phyloP scores from a whole-genome alignment of 2,888 invertebrate species.

The Craniophora ligustri region DNA sequence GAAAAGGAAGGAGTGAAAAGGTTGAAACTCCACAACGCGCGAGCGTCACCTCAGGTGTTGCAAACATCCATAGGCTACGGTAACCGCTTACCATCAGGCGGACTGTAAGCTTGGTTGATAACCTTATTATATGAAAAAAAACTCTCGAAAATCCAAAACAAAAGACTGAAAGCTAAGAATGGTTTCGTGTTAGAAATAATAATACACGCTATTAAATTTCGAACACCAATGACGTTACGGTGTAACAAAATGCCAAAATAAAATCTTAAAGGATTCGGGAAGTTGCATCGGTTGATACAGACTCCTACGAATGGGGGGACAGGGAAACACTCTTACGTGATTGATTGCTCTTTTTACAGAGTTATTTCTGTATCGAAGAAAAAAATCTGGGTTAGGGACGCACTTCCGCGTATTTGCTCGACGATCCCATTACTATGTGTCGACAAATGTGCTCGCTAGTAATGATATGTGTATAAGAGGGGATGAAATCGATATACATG shows the following conservation, averaged over 20 bases:
- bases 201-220: background rate
- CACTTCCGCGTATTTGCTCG: constrained; percentile 44
- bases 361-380: constrained; percentile 44
- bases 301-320: constrained; percentile 58
- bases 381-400: constrained; percentile 48
- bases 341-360: constrained; percentile 55
- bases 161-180: no score
- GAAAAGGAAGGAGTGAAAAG: no score
- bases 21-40: no score
- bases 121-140: no score
- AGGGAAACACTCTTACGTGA: constrained; percentile 61
- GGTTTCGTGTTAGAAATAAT: no score
- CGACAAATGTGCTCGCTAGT: constrained; percentile 38
- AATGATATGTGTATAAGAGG: constrained; percentile 35
- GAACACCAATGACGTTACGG: constrained; percentile 29
- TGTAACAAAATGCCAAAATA: constrained; percentile 54
- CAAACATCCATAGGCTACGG: no score
- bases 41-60: no score
- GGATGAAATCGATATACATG: constrained; percentile 19
- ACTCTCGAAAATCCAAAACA: no score
- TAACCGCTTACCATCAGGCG: no score
- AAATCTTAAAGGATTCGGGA: constrained; percentile 68
- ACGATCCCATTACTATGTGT: constrained; percentile 43
- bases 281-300: constrained; percentile 58
- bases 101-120: no score